Evolutionary conservation across 2,888 invertebrate species (phyloP).

Genomic region (Gryllus longicercus): DNA sequence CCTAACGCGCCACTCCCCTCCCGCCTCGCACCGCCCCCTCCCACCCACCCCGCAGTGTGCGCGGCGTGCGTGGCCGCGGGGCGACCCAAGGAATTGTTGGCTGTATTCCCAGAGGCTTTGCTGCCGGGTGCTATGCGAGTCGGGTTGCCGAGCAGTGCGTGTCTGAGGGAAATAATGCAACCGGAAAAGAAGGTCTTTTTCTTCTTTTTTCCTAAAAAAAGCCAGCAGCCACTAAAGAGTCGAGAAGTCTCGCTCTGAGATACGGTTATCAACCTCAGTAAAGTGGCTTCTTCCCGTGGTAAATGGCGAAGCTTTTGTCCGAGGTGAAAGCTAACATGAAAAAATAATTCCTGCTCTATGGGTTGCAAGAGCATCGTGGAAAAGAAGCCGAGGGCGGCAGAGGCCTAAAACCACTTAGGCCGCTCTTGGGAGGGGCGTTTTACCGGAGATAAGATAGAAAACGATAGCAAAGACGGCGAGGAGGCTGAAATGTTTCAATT

Average conservation of each 20-base stretch:
- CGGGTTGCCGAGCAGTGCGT: slow-evolving; percentile 3
- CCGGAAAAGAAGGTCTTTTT: background rate
- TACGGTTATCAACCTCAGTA: slow-evolving; percentile 2
- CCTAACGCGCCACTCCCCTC: background rate
- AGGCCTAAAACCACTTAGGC: background rate
- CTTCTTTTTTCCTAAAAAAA: background rate
- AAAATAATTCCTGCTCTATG: background rate
- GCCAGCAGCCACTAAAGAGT: background rate
- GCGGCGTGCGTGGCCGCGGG: background rate
- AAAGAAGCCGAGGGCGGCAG: background rate
- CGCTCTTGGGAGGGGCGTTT: background rate
- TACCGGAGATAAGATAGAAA: too few species aligned
- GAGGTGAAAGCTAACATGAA: background rate
- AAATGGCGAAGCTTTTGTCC: slow-evolving; percentile 8
- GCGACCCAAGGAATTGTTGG: background rate
- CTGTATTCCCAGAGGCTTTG: background rate
- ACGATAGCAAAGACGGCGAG: too few species aligned
- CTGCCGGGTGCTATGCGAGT: background rate
- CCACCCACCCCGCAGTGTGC: background rate
- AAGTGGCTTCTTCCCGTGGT: slow-evolving; percentile 5
- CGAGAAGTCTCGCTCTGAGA: slow-evolving; percentile 9
- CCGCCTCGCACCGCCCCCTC: background rate
- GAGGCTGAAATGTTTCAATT: too few species aligned
- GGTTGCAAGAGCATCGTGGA: background rate
- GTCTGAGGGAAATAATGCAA: slow-evolving; percentile 17